phyloP scores from a whole-genome alignment of 2,888 invertebrate species.

The Suillia variegata region DNA sequence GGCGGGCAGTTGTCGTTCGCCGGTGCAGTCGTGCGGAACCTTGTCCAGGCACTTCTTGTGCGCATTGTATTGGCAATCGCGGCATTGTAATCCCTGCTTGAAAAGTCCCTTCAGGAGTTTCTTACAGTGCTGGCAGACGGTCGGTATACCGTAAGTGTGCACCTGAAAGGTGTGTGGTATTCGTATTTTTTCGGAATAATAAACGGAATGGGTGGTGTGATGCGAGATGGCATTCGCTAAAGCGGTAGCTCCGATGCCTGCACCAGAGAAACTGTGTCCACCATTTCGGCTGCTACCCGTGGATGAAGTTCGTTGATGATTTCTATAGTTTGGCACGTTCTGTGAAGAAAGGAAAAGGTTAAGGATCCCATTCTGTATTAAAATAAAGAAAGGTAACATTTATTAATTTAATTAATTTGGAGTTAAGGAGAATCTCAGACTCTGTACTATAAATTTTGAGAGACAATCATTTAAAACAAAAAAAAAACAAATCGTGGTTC shows the following conservation, averaged over 20 bases:
- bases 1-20: conserved; percentile 68
- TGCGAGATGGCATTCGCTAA: conserved; percentile 54
- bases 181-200: conserved; percentile 63
- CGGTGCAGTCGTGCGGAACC: conserved; percentile 88
- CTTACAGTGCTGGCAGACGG: conserved; percentile 95
- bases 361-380: too few species aligned
- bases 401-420: too few species aligned
- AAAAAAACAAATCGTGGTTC: too few species aligned
- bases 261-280: conserved; percentile 12
- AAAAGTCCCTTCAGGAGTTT: conserved; percentile 93
- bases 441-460: too few species aligned
- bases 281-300: conserved; percentile 67
- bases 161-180: conserved; percentile 97
- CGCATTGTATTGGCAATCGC: conserved; percentile 95
- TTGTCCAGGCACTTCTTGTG: conserved; percentile 92
- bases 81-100: conserved; percentile 96
- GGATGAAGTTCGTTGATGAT: conserved; percentile 67
- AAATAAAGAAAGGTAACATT: too few species aligned
- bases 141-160: conserved; percentile 95
- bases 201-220: too few species aligned
- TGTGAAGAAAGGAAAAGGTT: too few species aligned
- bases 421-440: too few species aligned
- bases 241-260: conserved; percentile 54
- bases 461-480: too few species aligned
- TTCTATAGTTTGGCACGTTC: conserved; percentile 63